A percentile compares a stretch with the other conserved stretches of the same genome.
These are phyloP conservation scores for Phoebastria nigripes DNA, from an alignment of 2,797 vertebrate genomes.

Conservation along the genomic window DNA sequence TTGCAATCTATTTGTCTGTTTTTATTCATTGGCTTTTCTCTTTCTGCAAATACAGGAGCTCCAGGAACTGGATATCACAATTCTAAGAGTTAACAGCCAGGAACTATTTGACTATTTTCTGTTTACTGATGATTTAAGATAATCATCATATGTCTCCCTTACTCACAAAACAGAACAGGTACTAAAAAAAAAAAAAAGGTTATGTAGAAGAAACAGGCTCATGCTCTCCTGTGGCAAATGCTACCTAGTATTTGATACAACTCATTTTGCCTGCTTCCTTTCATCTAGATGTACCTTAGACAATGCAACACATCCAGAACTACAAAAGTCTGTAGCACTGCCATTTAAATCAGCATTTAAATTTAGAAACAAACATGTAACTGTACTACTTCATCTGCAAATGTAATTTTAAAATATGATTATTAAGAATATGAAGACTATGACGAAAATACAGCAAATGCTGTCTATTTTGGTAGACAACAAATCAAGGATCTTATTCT, in stretches of 20 bases:
- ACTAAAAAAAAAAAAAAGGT: background rate
- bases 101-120: background rate
- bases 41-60: background rate
- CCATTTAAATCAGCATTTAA: background rate
- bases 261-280: background rate
- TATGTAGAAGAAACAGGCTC: background rate
- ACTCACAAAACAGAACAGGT: background rate
- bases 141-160: background rate
- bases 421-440: background rate
- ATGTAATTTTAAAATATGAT: background rate
- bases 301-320: background rate
- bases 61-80: background rate
- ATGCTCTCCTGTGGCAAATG: background rate
- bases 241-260: background rate
- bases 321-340: background rate
- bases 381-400: background rate
- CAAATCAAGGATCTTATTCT: conserved; percentile 30
- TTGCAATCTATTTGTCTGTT: background rate
- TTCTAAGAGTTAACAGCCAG: background rate
- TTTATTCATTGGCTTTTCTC: background rate
- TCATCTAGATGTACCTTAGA: background rate
- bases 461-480: background rate
- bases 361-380: background rate
- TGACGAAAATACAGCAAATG: background rate
- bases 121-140: background rate